A percentile compares a stretch with the other conserved stretches of the same genome.
Conservation (phyloP, 64 coral and sea anemone genomes). For the Acropora yongei region DNA sequence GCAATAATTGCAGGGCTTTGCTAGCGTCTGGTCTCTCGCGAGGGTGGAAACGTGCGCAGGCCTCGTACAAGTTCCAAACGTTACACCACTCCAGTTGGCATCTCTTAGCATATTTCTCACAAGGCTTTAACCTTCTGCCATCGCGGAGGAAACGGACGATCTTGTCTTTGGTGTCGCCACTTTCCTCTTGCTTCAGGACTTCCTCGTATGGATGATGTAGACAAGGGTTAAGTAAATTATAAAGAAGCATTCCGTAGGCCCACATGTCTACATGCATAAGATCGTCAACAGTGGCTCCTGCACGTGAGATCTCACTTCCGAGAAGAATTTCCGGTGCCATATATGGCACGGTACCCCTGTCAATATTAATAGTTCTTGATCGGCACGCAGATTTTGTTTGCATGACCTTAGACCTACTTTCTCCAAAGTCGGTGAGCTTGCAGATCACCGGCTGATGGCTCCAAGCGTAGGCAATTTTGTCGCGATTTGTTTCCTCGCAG, state of each 20-base stretch:
- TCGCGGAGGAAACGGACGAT: conserved; percentile 29
- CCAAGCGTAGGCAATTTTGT: conserved; percentile 35
- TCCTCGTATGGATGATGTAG: conserved; percentile 31
- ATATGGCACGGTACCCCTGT: conserved; percentile 36
- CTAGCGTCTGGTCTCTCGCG: conserved; percentile 28
- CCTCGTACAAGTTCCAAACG: conserved; percentile 48
- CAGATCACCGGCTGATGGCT: conserved; percentile 14
- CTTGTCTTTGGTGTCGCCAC: conserved; percentile 27
- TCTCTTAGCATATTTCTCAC: conserved; percentile 23
- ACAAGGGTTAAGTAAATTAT: conserved; percentile 47
- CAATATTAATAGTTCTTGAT: conserved; percentile 34
- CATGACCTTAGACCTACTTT: conserved; percentile 27
- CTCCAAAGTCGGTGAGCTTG: conserved; percentile 2
- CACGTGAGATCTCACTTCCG: background rate
- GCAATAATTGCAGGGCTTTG: conserved; percentile 23
- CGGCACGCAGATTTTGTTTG: conserved; percentile 28
- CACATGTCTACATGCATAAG: conserved; percentile 37
- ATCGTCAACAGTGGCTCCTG: conserved; percentile 34
- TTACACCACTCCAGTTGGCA: conserved; percentile 31
- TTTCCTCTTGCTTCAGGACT: conserved; percentile 29
- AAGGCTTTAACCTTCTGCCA: conserved; percentile 35
- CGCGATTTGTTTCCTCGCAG: conserved; percentile 31
- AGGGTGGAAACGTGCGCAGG: background rate
- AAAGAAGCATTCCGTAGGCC: conserved; percentile 56
- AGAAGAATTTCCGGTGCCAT: conserved; percentile 53